Base-by-base conservation (phyloP, 2,888 invertebrate genomes). In the Celastrina argiolus region DNA sequence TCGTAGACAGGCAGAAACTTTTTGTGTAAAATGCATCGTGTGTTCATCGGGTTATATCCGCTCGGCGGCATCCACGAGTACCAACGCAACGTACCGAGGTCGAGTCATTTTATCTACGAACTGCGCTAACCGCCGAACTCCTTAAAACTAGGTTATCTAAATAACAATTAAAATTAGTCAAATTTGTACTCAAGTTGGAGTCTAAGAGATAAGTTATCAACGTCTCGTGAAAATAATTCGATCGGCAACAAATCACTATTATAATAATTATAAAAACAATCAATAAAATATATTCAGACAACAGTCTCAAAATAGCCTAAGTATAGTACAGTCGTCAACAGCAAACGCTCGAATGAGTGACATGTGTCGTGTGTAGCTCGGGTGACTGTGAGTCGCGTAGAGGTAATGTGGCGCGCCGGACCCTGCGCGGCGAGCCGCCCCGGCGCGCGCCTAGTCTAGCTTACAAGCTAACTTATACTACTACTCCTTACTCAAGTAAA, bases 101-200 rank as follows among this genome's bases (percentile, higher is more conserved):
- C 31, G 14, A 36, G 18, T 22, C 61, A 8, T 22, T 22, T 14
- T 39, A 16, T 18, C 16, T 36, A 74, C 63, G 68, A 70, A 66
- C 71, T 79, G 80, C 82, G 81, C 83, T 78, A 77, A 78, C 78
- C 75, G 73, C 71, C 78, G 78, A 79, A 83, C 77, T 80, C 75
- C 73, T 73, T 70, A 74, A 58, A 82, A 80, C 80, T 86, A 87
- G 83, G 83, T 81, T 76, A 86, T 84, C 85, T 87, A 87, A 87
- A 85, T 85, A 90, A 90, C 88, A 85, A 88, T 89, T 85, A 86
- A 84, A 86, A 86, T 86, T 87, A 87, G 85, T 82, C 82, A 88
- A 88, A 89, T 90, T 91, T 91, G 90, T 91, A 91, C 90, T 90
- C 88, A 87, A 86, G 85, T 89, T 88, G 87, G 85, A 87, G 85